Conservation (phyloP, 1,140 invertebrate species). For the Temnothorax curvispinosus region DNA sequence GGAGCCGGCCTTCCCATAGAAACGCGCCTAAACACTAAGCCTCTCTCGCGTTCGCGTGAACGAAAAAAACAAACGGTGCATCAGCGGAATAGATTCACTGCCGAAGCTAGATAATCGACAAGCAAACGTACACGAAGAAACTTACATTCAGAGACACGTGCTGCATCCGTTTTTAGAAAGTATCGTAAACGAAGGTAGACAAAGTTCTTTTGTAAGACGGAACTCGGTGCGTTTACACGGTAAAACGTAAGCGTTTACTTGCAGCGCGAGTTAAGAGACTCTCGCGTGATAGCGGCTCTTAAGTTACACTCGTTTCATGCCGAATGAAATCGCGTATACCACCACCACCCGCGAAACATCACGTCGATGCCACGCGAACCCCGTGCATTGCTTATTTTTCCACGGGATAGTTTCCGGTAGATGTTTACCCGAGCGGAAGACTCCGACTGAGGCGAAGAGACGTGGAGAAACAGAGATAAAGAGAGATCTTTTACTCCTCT, state of each 20-base stretch:
- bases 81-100: background rate
- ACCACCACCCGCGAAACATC: slow-evolving; percentile 20
- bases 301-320: slow-evolving; percentile 45
- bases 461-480: background rate
- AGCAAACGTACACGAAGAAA: background rate
- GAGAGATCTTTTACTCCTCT: slow-evolving; percentile 21
- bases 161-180: background rate
- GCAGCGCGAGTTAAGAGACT: background rate
- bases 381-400: slow-evolving; percentile 59
- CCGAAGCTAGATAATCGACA: background rate
- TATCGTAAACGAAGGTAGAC: background rate
- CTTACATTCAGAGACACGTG: background rate
- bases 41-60: background rate
- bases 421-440: slow-evolving; percentile 58
- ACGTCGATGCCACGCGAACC: slow-evolving; percentile 50
- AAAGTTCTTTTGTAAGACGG: background rate
- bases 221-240: background rate
- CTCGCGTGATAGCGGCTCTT: slow-evolving; percentile 45
- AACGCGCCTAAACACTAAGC: slow-evolving; percentile 34
- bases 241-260: background rate
- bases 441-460: slow-evolving; percentile 9
- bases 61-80: background rate
- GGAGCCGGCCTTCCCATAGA: slow-evolving; percentile 1
- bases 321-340: slow-evolving; percentile 48
- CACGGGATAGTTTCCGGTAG: slow-evolving; percentile 59